Base-by-base conservation (phyloP, 1,140 invertebrate genomes). In the Neomicropteryx cornuta region DNA sequence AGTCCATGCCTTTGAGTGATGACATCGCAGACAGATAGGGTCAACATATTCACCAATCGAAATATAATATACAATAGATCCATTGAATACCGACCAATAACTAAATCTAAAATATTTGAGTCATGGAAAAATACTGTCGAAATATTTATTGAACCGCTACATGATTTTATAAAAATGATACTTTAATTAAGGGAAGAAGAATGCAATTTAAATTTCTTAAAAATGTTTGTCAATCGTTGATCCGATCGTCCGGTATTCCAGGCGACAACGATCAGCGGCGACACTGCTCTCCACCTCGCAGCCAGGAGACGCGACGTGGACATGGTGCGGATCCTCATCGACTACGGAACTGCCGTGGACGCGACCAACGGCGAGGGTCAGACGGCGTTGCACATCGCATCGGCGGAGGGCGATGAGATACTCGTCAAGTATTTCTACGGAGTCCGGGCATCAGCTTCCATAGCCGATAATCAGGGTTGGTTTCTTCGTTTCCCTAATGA, bases 381-480 rank as follows among this genome's bases (percentile, higher is more conserved):
- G 61, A 96, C 93, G 0, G 73, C 91, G 1, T 59, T 98, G 17
- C 95, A 98, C 52, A 87, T 98, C 37, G 88, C 91, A 0, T 88
- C 93, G n/a, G 84, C 84, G 5, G 87, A 94, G 55, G 94, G 93
- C 3, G 93, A 98, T 57, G 93, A 97, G 56, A 75, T 77, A 1
- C 66, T 97, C 24, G 81, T 98, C 1, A 97, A 96, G 64, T 94
- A 93, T 59, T 88, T 99, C 53, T 94, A 94, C 56, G 81, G 89
- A 18, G 84, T 92, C 23, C 77, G 91, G 51, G 95, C 94, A 2
- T 92, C 89, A 42, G 88, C 94, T 6, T 87, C 90, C 47, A 83
- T 97, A 44, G 74, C 83, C 22, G 95, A 99, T 62, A 89, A 92
- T 60, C 87, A 93, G 72, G 77, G 77, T 77, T 48, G 33, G 37